phyloP scores from a whole-genome alignment of 2,888 invertebrate species.

The Tanytarsus gracilentus region DNA sequence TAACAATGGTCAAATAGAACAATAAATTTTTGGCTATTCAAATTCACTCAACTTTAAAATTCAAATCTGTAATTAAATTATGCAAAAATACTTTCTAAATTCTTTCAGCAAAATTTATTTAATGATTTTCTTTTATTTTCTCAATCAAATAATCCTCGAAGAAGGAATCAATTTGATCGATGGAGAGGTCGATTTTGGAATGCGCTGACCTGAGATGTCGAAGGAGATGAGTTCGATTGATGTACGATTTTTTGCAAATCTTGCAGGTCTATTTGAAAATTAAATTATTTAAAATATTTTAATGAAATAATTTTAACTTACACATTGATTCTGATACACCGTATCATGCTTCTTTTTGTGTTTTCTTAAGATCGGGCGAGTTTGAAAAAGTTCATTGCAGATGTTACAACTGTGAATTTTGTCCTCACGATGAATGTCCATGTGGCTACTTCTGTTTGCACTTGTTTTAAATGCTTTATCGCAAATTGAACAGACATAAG shows the following conservation, averaged over 20 bases:
- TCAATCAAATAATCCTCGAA: neutral
- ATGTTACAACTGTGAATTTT: constrained; percentile 9
- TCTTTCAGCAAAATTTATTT: too few relatives aligned
- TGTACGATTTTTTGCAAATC: neutral
- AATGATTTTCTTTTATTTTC: too few relatives aligned
- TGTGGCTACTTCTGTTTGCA: constrained; percentile 3
- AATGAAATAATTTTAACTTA: neutral
- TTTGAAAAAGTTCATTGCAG: constrained; percentile 15
- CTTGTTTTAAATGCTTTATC: constrained; percentile 4
- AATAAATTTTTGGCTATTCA: too few relatives aligned
- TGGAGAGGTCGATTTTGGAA: neutral
- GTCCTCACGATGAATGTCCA: constrained; percentile 3
- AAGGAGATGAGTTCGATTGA: neutral
- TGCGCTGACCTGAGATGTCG: neutral
- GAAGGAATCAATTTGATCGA: neutral
- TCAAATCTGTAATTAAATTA: too few relatives aligned
- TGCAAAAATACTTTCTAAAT: too few relatives aligned
- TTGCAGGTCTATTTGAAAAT: neutral
- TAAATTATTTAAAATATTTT: neutral
- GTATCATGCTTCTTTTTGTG: constrained; percentile 24
- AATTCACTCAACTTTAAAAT: too few relatives aligned
- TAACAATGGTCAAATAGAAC: too few relatives aligned
- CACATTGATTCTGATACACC: constrained; percentile 9
- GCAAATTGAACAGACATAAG: constrained; percentile 6
- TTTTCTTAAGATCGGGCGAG: constrained; percentile 17